Percentiles rank a stretch among this genome's conserved stretches.
These are phyloP conservation scores for Ganaspis sp. DNA, from an alignment of 1,140 invertebrate genomes.

Conservation along the genomic window DNA sequence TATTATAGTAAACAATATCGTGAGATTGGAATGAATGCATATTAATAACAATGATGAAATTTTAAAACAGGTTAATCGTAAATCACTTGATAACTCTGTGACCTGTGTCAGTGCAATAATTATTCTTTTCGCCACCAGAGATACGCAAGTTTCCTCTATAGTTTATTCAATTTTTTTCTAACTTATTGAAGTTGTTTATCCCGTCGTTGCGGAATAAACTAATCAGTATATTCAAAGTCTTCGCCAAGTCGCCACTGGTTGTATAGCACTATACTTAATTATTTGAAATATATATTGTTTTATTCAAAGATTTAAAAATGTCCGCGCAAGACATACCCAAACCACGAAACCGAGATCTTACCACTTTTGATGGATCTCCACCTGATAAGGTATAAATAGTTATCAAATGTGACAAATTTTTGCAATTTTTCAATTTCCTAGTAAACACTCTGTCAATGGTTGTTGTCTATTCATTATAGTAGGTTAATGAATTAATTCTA, in stretches of 20 bases:
- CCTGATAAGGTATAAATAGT: slow-evolving; percentile 32
- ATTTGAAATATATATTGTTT: not conserved
- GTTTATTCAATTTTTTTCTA: not conserved
- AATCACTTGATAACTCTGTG: slow-evolving; percentile 5
- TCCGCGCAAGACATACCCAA: slow-evolving; percentile 13
- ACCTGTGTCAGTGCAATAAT: not conserved
- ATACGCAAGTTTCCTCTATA: not conserved
- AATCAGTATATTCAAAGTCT: not conserved
- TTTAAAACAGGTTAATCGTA: not conserved
- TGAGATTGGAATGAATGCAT: not conserved
- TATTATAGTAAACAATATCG: not conserved
- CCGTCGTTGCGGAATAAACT: not conserved
- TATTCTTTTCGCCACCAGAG: not conserved
- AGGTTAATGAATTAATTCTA: no score
- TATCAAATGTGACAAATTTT: no score
- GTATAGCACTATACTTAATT: not conserved
- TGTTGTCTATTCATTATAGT: no score
- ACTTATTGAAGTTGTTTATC: not conserved
- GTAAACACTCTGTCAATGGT: no score
- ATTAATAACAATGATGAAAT: slow-evolving; percentile 1
- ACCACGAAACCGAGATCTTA: not conserved
- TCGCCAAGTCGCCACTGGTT: not conserved
- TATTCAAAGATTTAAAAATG: not conserved
- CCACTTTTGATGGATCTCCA: slow-evolving; percentile 25
- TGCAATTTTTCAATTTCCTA: no score